Percentiles rank a stretch among this genome's conserved stretches.
phyloP scores from a whole-genome alignment of 2,888 invertebrate species.

The Ceramica pisi region DNA sequence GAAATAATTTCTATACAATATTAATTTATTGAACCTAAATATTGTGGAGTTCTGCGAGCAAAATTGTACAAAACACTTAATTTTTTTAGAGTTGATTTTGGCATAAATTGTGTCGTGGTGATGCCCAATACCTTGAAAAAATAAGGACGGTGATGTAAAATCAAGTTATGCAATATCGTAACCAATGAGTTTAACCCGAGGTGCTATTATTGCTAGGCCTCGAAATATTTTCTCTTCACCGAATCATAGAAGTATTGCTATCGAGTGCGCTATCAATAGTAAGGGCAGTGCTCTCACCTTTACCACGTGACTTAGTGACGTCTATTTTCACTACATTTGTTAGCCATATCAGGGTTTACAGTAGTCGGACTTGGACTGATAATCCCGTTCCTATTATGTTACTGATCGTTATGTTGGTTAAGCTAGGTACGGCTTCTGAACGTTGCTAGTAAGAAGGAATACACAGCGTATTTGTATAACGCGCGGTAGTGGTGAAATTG shows the following conservation, averaged over 20 bases:
- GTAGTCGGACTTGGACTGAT: slow-evolving; percentile 27
- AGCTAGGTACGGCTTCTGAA: neutral
- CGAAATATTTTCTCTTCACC: neutral
- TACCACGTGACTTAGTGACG: slow-evolving; percentile 69
- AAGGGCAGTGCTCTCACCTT: slow-evolving; percentile 75
- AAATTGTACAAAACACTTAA: too few relatives aligned
- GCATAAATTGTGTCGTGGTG: too few relatives aligned
- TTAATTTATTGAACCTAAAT: too few relatives aligned
- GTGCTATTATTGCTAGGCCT: too few relatives aligned
- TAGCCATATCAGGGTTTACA: slow-evolving; percentile 64
- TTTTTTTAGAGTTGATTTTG: too few relatives aligned
- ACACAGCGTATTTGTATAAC: neutral
- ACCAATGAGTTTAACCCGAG: too few relatives aligned
- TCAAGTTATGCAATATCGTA: too few relatives aligned
- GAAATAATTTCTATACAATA: too few relatives aligned
- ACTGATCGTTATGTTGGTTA: slow-evolving; percentile 1
- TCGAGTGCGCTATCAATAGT: slow-evolving; percentile 48
- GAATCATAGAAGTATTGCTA: neutral
- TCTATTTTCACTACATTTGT: slow-evolving; percentile 68
- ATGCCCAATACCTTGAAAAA: too few relatives aligned
- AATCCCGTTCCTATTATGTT: neutral
- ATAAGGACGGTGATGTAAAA: too few relatives aligned
- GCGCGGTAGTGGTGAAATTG: neutral
- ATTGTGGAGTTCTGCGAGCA: too few relatives aligned
- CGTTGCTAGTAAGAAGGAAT: neutral